phyloP scores from a whole-genome alignment of 2,797 vertebrate species.

The Alosa sapidissima region DNA sequence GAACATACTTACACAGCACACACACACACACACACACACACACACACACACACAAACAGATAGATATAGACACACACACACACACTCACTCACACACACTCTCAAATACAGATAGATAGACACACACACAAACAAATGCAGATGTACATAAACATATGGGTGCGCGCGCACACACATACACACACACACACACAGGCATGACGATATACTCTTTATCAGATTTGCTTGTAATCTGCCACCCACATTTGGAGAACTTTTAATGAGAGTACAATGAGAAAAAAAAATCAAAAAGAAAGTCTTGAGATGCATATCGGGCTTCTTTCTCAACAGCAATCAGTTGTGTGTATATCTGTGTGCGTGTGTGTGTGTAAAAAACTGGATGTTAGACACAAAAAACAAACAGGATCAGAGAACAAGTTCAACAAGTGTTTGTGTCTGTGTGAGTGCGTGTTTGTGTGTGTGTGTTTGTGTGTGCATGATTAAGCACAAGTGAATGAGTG shows the following conservation, averaged over 20 bases:
- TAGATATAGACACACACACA: constrained; percentile 23
- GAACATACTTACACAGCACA: constrained; percentile 54
- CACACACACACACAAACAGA: constrained; percentile 30
- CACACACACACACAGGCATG: constrained; percentile 28
- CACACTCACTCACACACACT: constrained; percentile 13
- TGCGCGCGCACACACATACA: not conserved
- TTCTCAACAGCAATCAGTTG: constrained; percentile 17
- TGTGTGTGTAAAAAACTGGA: not conserved
- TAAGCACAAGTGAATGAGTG: not conserved
- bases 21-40: constrained; percentile 56
- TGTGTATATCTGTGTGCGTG: not conserved
- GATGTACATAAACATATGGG: not conserved
- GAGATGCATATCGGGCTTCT: constrained; percentile 64
- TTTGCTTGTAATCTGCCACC: constrained; percentile 22
- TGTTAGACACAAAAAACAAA: too few relatives aligned
- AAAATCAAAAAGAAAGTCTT: constrained; percentile 59
- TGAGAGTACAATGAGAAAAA: constrained; percentile 47
- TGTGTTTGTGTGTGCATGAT: not conserved
- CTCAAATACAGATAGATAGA: not conserved
- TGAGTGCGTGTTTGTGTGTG: constrained; percentile 31
- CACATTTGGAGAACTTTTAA: constrained; percentile 28
- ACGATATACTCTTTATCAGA: not conserved
- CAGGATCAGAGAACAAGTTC: too few relatives aligned
- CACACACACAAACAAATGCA: not conserved
- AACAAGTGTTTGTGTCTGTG: not conserved